Percentiles rank a stretch among this genome's conserved stretches.
Evolutionary conservation across 2,797 vertebrate genomes (phyloP).

Genomic region (Rhincodon typus): DNA sequence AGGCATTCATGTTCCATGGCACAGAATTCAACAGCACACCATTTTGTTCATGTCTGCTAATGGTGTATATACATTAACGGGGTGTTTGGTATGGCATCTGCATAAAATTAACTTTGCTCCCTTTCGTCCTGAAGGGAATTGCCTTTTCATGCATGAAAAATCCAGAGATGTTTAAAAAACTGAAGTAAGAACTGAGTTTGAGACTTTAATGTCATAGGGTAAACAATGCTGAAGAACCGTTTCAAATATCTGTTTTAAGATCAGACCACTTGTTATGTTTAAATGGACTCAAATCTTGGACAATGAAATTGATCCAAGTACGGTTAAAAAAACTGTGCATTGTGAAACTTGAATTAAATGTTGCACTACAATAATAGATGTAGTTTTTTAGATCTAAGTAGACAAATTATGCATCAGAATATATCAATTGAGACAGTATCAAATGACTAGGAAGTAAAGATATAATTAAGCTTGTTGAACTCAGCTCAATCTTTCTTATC

Average conservation of each 20-base stretch:
- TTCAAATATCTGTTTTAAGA: not conserved
- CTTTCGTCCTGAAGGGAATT: not conserved
- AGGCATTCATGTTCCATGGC: not conserved
- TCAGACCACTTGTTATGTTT: not conserved
- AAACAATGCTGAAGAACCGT: not conserved
- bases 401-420: not conserved
- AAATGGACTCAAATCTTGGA: not conserved
- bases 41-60: not conserved
- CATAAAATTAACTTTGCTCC: not conserved
- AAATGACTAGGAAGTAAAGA: not conserved
- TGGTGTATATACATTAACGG: not conserved
- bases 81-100: not conserved
- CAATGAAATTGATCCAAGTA: not conserved
- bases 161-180: not conserved
- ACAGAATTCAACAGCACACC: not conserved
- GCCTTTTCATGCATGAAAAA: not conserved
- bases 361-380: not conserved
- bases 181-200: not conserved
- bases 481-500: not conserved
- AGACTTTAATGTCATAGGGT: not conserved
- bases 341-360: not conserved
- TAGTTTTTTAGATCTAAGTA: not conserved
- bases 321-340: not conserved
- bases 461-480: slow-evolving; percentile 10
- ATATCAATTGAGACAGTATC: not conserved